Percentiles rank a stretch among this genome's conserved stretches.
These are phyloP conservation scores for Cylas formicarius DNA, from an alignment of 1,140 invertebrate genomes.

Conservation along the genomic window DNA sequence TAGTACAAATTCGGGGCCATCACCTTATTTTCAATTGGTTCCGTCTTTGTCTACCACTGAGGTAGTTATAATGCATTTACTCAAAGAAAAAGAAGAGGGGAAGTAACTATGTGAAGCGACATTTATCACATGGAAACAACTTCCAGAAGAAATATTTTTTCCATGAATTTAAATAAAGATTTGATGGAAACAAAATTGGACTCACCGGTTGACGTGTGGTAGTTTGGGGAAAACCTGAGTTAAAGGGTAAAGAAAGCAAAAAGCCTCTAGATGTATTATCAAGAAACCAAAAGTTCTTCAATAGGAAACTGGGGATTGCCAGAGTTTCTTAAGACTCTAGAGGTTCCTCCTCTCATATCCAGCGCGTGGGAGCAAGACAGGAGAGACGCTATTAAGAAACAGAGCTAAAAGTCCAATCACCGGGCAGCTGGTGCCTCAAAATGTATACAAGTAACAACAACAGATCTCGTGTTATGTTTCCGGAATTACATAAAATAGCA, in stretches of 20 bases:
- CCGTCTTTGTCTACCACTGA: neutral
- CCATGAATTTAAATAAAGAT: conserved; percentile 8
- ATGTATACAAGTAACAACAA: too few species aligned
- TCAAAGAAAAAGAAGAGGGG: neutral
- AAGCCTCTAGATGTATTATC: neutral
- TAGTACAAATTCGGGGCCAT: neutral
- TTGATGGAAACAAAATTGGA: neutral
- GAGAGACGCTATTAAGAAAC: neutral
- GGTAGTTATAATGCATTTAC: neutral
- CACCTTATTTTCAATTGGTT: neutral
- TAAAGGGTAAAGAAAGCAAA: conserved; percentile 9
- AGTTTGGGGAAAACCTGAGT: conserved; percentile 7
- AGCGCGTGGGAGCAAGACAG: neutral
- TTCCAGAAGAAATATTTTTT: neutral
- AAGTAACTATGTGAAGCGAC: neutral
- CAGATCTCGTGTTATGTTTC: too few species aligned
- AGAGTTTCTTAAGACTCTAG: conserved; percentile 5
- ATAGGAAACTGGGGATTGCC: too few species aligned
- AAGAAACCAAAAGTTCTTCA: neutral
- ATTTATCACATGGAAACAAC: conserved; percentile 1
- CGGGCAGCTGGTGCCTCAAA: too few species aligned
- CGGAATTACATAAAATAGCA: too few species aligned
- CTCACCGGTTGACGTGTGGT: neutral
- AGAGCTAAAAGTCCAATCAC: too few species aligned
- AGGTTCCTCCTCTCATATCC: neutral